Conservation (phyloP, 2,797 vertebrate genomes). For the Sternarchorhynchus goeldii region DNA sequence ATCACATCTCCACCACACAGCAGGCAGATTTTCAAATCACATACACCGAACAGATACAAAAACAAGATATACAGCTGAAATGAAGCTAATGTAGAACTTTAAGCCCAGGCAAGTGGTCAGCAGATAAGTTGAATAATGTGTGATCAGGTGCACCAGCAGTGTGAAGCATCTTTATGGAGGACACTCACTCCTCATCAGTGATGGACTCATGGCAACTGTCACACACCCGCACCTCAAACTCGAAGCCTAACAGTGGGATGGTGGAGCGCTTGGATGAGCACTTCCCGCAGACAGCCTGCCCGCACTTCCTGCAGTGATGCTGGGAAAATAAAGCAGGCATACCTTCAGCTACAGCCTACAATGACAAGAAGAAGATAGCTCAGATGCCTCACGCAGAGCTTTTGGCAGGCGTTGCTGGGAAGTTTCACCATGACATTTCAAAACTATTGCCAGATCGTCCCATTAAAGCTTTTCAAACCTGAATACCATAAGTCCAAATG, state of each 20-base stretch:
- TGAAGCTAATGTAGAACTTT: too few species aligned
- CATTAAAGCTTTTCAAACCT: too few species aligned
- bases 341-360: not conserved
- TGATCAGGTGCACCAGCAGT: not conserved
- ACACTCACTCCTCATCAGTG: slow-evolving; percentile 95
- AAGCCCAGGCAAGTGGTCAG: too few species aligned
- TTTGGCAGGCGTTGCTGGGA: too few species aligned
- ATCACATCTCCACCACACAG: slow-evolving; percentile 25
- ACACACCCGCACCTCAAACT: slow-evolving; percentile 96
- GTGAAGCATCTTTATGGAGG: slow-evolving; percentile 31
- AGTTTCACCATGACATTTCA: too few species aligned
- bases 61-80: too few species aligned
- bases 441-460: too few species aligned
- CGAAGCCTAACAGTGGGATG: slow-evolving; percentile 97
- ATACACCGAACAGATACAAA: not conserved
- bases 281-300: slow-evolving; percentile 89
- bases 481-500: too few species aligned
- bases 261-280: slow-evolving; percentile 95
- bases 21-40: not conserved
- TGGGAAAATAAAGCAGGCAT: slow-evolving; percentile 12
- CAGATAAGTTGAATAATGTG: too few species aligned
- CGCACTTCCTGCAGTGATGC: slow-evolving; percentile 64
- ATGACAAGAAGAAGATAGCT: too few species aligned
- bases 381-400: too few species aligned
- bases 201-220: slow-evolving; percentile 95